These are phyloP conservation scores for Mola mola DNA, from an alignment of 2,113 vertebrate genomes.

Conservation along the genomic window DNA sequence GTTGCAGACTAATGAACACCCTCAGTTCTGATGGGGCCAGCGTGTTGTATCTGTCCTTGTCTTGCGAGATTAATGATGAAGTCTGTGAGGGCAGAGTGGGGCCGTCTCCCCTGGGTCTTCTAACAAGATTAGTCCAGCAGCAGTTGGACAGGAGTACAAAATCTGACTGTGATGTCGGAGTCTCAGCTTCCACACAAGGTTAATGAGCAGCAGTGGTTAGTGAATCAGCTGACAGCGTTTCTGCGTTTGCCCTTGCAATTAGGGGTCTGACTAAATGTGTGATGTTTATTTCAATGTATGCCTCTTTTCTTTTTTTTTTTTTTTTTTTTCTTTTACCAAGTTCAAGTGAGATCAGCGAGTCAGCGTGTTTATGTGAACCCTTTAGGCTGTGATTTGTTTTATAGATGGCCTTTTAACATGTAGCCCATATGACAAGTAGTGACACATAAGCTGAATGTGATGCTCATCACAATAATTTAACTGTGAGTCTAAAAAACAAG, in stretches of 20 bases:
- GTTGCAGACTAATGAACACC: slow-evolving; percentile 32
- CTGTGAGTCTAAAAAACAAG: background rate
- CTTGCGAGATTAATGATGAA: slow-evolving; percentile 50
- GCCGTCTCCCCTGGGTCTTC: slow-evolving; percentile 36
- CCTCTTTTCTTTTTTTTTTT: background rate
- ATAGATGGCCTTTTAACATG: slow-evolving; percentile 12
- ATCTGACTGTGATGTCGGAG: slow-evolving; percentile 37
- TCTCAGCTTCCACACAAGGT: slow-evolving; percentile 54
- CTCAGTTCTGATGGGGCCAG: slow-evolving; percentile 9
- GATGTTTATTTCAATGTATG: background rate
- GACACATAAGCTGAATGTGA: slow-evolving; percentile 1
- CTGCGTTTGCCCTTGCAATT: slow-evolving; percentile 33
- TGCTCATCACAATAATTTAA: background rate
- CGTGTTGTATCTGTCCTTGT: slow-evolving; percentile 38
- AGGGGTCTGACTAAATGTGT: slow-evolving; percentile 33
- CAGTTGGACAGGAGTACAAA: slow-evolving; percentile 55
- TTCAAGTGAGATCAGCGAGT: slow-evolving; percentile 26
- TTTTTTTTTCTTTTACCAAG: background rate
- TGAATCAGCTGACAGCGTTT: slow-evolving; percentile 63
- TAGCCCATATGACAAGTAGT: slow-evolving; percentile 1
- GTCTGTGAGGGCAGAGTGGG: slow-evolving; percentile 13
- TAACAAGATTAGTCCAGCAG: slow-evolving; percentile 52
- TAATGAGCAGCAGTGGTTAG: slow-evolving; percentile 44
- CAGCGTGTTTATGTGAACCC: slow-evolving; percentile 10
- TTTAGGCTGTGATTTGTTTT: background rate